phyloP scores from a whole-genome alignment of 2,797 vertebrate genomes.

The Xiphorhynchus erythropygius region DNA sequence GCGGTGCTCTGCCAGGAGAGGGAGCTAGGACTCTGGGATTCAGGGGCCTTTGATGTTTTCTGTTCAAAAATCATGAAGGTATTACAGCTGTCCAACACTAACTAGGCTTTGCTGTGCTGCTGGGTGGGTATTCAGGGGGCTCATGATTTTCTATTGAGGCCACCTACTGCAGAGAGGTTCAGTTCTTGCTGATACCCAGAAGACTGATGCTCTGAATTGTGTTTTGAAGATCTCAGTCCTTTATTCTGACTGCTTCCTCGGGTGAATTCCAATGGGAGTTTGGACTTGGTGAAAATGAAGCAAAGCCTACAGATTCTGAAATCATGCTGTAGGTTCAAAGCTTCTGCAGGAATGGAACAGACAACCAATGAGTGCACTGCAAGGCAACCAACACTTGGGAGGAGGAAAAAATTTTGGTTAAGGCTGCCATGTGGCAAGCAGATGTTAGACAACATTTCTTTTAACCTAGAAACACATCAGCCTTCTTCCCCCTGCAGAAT shows the following conservation, averaged over 20 bases:
- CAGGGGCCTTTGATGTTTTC: conserved; percentile 35
- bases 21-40: conserved; percentile 61
- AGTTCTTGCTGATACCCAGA: not conserved
- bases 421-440: conserved; percentile 47
- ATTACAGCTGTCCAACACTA: not conserved
- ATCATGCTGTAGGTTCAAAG: not conserved
- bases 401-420: not conserved
- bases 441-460: conserved; percentile 33
- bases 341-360: not conserved
- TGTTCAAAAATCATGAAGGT: not conserved
- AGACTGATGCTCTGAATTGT: not conserved
- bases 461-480: conserved; percentile 12
- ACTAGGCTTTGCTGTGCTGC: not conserved
- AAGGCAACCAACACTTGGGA: not conserved
- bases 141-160: not conserved
- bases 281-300: not conserved
- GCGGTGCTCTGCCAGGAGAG: conserved; percentile 63
- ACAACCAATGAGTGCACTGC: not conserved
- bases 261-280: not conserved
- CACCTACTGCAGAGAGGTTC: not conserved
- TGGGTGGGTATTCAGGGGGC: not conserved
- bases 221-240: not conserved
- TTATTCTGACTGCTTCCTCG: not conserved
- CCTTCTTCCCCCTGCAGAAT: not conserved
- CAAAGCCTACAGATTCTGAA: not conserved